These are phyloP conservation scores for Caretta caretta DNA, from an alignment of 2,113 vertebrate genomes.

Conservation along the genomic window DNA sequence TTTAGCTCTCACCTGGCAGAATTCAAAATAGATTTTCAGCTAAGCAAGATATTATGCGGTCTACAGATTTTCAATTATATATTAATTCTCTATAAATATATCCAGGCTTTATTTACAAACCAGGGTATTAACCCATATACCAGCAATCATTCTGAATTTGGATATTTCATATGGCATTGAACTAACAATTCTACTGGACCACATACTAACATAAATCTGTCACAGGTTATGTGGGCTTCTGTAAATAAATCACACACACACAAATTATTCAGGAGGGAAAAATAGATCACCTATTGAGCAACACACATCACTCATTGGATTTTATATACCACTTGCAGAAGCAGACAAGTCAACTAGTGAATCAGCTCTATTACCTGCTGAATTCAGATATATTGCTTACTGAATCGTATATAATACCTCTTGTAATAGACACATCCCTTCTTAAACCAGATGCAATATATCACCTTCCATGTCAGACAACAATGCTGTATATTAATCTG, in stretches of 20 bases:
- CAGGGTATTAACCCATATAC: not conserved
- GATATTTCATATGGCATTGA: not conserved
- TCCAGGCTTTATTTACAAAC: not conserved
- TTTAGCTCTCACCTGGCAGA: not conserved
- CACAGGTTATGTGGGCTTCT: constrained; percentile 1
- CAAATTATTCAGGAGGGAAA: not conserved
- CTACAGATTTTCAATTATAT: not conserved
- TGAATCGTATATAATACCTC: not conserved
- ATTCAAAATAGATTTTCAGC: constrained; percentile 19
- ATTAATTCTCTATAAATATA: constrained; percentile 25
- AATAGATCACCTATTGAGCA: not conserved
- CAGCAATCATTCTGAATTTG: constrained; percentile 14
- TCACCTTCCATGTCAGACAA: not conserved
- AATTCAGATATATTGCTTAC: not conserved
- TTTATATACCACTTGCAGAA: not conserved
- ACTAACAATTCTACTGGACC: not conserved
- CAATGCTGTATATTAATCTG: not conserved
- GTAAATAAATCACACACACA: not conserved
- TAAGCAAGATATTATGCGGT: not conserved
- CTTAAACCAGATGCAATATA: not conserved
- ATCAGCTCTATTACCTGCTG: not conserved
- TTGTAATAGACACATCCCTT: not conserved
- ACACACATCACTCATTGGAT: constrained; percentile 8
- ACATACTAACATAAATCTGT: not conserved
- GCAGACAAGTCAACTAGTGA: not conserved